Conservation (phyloP, 2,113 vertebrate species). For the Eptatretus burgeri region DNA sequence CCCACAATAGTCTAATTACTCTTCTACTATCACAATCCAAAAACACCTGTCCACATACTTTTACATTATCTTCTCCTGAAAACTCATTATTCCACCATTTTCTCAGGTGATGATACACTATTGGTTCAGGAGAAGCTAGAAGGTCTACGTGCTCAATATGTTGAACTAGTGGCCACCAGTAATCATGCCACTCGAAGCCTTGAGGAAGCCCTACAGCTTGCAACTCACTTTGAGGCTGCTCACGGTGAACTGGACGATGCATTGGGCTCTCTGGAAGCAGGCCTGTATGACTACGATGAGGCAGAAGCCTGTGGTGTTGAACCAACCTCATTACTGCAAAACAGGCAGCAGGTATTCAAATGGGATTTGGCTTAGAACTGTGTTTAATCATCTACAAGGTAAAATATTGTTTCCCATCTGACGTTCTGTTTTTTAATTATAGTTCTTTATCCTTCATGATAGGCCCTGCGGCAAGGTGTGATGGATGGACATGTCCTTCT, state of each 20-base stretch:
- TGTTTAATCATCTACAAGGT: too few relatives aligned
- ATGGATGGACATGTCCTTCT: slow-evolving; percentile 65
- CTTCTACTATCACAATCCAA: too few relatives aligned
- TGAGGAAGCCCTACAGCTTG: slow-evolving; percentile 72
- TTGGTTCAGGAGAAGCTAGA: slow-evolving; percentile 94
- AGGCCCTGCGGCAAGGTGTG: slow-evolving; percentile 82
- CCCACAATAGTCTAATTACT: too few relatives aligned
- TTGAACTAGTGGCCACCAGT: slow-evolving; percentile 60
- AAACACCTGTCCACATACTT: too few relatives aligned
- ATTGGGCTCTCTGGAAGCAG: slow-evolving; percentile 47
- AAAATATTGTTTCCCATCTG: too few relatives aligned
- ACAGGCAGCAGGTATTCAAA: slow-evolving; percentile 48
- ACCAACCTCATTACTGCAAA: slow-evolving; percentile 58
- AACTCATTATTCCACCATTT: too few relatives aligned
- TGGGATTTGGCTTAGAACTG: too few relatives aligned
- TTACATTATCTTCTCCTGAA: too few relatives aligned
- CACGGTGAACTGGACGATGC: slow-evolving; percentile 47
- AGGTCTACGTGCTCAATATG: slow-evolving; percentile 70
- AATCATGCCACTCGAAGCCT: slow-evolving; percentile 54
- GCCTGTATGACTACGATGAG: slow-evolving; percentile 27
- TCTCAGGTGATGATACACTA: slow-evolving; percentile 68
- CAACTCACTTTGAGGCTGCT: slow-evolving; percentile 64
- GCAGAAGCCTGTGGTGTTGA: slow-evolving; percentile 25
- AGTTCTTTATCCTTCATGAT: background rate
- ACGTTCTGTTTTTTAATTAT: too few relatives aligned